phyloP scores from a whole-genome alignment of 2,797 vertebrate genomes.

The Brachyalestes nurse region DNA sequence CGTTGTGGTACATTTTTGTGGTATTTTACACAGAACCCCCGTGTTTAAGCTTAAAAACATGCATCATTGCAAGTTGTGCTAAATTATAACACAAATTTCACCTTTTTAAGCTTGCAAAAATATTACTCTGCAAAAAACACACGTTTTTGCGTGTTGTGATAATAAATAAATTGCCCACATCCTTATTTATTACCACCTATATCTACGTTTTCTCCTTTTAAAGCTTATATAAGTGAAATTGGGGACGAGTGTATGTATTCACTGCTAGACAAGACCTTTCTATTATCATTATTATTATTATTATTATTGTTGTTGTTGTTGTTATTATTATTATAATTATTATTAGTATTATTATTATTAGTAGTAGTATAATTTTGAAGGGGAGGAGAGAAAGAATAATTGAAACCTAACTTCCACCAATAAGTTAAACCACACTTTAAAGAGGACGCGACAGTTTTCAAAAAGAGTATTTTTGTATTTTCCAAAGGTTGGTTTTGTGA shows the following conservation, averaged over 20 bases:
- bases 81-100: too few species aligned
- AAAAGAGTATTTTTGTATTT: neutral
- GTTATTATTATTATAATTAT: too few species aligned
- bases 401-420: neutral
- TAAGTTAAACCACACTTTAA: neutral
- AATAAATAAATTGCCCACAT: neutral
- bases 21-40: too few species aligned
- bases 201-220: too few species aligned
- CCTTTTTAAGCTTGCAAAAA: neutral
- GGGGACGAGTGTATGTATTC: neutral
- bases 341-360: too few species aligned
- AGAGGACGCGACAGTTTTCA: neutral
- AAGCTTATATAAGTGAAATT: neutral
- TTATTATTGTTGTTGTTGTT: too few species aligned
- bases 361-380: neutral
- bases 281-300: too few species aligned
- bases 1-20: too few species aligned
- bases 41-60: too few species aligned
- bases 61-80: too few species aligned
- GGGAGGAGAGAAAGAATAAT: neutral
- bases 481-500: constrained; percentile 25
- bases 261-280: neutral
- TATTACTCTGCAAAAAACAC: neutral
- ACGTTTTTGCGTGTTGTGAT: neutral
- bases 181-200: neutral